Evolutionary conservation across 1,140 invertebrate species (phyloP), one percentile per base, ranked within the genome.

Genomic region (Heliconius eleuchia): DNA sequence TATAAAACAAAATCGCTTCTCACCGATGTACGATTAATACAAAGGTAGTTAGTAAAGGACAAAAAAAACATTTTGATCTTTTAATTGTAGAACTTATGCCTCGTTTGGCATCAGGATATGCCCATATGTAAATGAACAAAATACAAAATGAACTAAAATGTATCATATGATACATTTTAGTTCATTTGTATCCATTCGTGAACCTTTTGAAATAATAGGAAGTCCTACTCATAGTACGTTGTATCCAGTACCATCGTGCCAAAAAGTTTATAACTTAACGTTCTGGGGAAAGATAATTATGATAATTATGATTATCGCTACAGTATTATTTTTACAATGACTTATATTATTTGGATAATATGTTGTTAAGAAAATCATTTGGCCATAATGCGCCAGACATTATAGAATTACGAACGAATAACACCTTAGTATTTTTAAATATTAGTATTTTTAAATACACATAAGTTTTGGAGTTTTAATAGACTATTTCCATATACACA

Each of bases 401-500:
- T n/a, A 57, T 57, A n/a, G 55, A 57, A n/a, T 57, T 57, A 23
- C 55, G 55, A 23, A 57, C 5, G 9, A 66, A 66, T 66, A 66
- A 66, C 23, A 66, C 9, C 3, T 30, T 96, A 79, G 89, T 94
- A 39, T 94, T 94, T 0, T 76, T 96, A 3, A 94, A 95, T 74
- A 89, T 11, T 23, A 23, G 23, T 23, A 23, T 23, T 23, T 23
- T 23, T 23, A 23, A 23, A 23, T 23, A 23, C 23, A 70, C 84
- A 7, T 83, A 94, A 94, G 55, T 92, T 95, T 0, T 83, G 96
- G 7, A 93, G 94, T 27, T 91, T 92, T 27, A 91, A 95, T 0
- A 88, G 92, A 11, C 95, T 95, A 23, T 0, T 85, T 94, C 39
- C 80, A 95, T 0, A 95, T 95, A 7, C 95, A 95, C 83, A 89